Base-by-base conservation (phyloP, 2,113 vertebrate species). In the Coreoperca whiteheadi region DNA sequence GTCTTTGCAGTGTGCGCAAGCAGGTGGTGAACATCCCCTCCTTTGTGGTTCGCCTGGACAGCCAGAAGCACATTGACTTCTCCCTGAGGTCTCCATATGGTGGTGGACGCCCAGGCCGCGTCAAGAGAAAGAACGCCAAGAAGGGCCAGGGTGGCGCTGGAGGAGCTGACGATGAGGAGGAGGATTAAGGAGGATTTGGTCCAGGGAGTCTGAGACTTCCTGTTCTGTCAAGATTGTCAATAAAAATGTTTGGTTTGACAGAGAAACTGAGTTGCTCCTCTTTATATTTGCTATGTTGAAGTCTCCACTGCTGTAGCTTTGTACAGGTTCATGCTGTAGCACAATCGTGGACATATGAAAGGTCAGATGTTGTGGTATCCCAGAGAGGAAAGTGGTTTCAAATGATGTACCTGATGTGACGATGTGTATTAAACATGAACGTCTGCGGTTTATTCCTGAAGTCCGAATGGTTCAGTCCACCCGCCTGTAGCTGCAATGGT, bases 21-120 rank as follows among this genome's bases (percentile, higher is more conserved):
- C 97, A 98, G 94, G 97, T 98, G 87, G 97, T 98, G 89, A 98
- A 98, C 92, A 98, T 98, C 92, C 97, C 97, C 0, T 98, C 97
- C 21, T 98, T 98, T 65, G 97, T 98, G 43, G 97, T 98, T 68
- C 97, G 97, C 43, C 94, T 98, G 95, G 97, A 98, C 93, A 97
- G 97, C 43, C 97, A 98, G 95, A 98, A 98, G 90, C 97, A 98
- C 94, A 98, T 98, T 0, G 97, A 98, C 94, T 98, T 98, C 95
- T 98, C 97, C 30, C 96, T 98, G 73, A 96, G 97, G 34, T 98
- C 97, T 15, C 97, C 97, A 0, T 98, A 98, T 0, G 97, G 97
- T 0, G 97, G 97, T 2, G 97, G 97, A 88, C 96, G 97, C 6
- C 97, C 97, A 0, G 97, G 97, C 60, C 96, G 97, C 0, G 97